A percentile compares a stretch with the other conserved stretches of the same genome.
Evolutionary conservation across 1,140 invertebrate genomes (phyloP).

Genomic region (Scylla paramamosain): DNA sequence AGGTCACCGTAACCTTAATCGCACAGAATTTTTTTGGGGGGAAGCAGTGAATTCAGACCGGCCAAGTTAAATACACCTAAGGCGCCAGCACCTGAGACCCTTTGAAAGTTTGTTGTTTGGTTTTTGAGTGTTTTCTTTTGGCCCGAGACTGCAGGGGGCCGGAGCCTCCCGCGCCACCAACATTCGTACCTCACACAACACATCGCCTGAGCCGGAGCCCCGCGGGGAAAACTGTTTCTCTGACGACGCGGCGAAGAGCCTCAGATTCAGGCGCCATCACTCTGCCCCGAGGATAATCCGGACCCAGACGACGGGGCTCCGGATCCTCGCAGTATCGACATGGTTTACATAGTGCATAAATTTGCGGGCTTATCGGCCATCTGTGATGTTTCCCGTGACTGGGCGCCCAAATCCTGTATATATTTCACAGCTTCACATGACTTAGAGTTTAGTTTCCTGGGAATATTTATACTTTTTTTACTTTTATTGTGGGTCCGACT

Average conservation of each 20-base stretch:
- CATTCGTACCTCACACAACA: conserved; percentile 3
- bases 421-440: conserved; percentile 42
- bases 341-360: conserved; percentile 39
- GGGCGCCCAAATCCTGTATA: conserved; percentile 30
- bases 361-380: conserved; percentile 41
- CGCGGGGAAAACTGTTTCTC: conserved; percentile 2
- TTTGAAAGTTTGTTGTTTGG: neutral
- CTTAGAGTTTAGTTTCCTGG: neutral
- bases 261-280: conserved; percentile 10
- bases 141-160: neutral
- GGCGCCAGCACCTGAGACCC: neutral
- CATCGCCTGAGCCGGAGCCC: neutral
- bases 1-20: neutral
- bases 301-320: conserved; percentile 28
- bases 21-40: neutral
- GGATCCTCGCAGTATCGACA: conserved; percentile 25
- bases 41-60: neutral
- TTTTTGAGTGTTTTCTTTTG: neutral
- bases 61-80: neutral
- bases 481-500: neutral
- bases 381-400: conserved; percentile 38
- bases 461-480: conserved; percentile 6
- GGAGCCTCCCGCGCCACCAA: neutral
- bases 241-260: conserved; percentile 8
- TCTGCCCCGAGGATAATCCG: conserved; percentile 29